These are phyloP conservation scores for Sarcophaga carnaria DNA, from an alignment of 2,888 invertebrate species.

Conservation along the genomic window DNA sequence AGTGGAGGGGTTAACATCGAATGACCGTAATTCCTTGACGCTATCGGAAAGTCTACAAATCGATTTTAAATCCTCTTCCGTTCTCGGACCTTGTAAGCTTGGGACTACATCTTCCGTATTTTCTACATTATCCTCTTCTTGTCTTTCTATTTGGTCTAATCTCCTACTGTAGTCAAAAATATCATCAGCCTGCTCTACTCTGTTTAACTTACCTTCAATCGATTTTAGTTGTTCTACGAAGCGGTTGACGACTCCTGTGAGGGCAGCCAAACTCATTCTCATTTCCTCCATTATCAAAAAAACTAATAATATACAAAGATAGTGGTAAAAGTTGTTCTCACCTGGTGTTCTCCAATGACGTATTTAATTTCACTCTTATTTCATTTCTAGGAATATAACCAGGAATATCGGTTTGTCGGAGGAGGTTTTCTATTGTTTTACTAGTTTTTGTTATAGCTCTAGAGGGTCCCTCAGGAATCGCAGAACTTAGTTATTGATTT, in stretches of 20 bases:
- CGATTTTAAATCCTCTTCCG: too few relatives aligned
- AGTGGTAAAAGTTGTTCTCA: too few relatives aligned
- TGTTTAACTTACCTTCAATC: neutral
- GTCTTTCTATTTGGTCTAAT: neutral
- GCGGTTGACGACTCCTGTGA: neutral
- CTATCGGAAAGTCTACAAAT: neutral
- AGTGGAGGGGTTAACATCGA: constrained; percentile 22
- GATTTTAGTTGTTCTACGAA: constrained; percentile 5
- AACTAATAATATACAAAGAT: neutral
- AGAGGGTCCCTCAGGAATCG: too few relatives aligned
- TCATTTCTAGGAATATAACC: too few relatives aligned
- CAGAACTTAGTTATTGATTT: too few relatives aligned
- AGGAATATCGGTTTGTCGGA: too few relatives aligned
- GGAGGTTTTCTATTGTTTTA: too few relatives aligned
- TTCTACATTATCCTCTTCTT: too few relatives aligned
- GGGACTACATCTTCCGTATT: too few relatives aligned
- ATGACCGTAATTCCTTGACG: constrained; percentile 3
- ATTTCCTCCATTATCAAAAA: neutral
- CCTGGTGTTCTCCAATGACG: too few relatives aligned
- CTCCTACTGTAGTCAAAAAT: neutral
- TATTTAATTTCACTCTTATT: too few relatives aligned
- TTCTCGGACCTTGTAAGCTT: constrained; percentile 3
- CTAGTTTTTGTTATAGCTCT: too few relatives aligned
- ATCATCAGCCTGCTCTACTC: neutral
- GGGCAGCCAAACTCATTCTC: neutral